phyloP scores from a whole-genome alignment of 2,113 vertebrate species.

The Corvus moneduloides region DNA sequence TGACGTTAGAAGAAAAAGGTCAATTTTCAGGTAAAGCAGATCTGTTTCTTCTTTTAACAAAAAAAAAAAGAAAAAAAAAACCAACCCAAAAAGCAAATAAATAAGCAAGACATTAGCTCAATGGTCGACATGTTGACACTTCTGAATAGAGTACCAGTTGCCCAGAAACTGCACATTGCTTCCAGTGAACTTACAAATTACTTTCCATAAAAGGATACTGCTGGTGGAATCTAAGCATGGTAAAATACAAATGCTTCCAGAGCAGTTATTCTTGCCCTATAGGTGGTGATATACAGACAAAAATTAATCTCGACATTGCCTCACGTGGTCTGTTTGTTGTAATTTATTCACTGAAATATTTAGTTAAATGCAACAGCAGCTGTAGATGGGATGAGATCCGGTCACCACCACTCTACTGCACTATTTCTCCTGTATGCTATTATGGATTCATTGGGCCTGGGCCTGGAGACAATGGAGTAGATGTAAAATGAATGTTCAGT shows the following conservation, averaged over 20 bases:
- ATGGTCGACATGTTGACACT: neutral
- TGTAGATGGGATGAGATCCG: neutral
- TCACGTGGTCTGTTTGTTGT: neutral
- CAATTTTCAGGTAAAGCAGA: neutral
- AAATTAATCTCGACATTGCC: neutral
- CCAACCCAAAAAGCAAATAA: neutral
- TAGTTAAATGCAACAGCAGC: neutral
- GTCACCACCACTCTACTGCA: fast-evolving
- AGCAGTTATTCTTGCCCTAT: neutral
- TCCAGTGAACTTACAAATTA: neutral
- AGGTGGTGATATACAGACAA: neutral
- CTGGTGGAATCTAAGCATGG: neutral
- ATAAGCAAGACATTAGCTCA: neutral
- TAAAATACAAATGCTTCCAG: neutral
- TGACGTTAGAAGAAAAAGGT: neutral
- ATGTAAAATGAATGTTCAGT: neutral
- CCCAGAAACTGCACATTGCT: neutral
- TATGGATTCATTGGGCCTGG: neutral
- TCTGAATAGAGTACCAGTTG: neutral
- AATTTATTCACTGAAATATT: neutral
- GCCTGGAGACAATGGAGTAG: neutral
- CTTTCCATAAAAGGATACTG: neutral
- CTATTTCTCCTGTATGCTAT: neutral
- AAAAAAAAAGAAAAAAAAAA: too few species aligned
- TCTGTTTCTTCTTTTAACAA: neutral